phyloP scores from a whole-genome alignment of 1,140 invertebrate species.

The Homalodisca vitripennis region DNA sequence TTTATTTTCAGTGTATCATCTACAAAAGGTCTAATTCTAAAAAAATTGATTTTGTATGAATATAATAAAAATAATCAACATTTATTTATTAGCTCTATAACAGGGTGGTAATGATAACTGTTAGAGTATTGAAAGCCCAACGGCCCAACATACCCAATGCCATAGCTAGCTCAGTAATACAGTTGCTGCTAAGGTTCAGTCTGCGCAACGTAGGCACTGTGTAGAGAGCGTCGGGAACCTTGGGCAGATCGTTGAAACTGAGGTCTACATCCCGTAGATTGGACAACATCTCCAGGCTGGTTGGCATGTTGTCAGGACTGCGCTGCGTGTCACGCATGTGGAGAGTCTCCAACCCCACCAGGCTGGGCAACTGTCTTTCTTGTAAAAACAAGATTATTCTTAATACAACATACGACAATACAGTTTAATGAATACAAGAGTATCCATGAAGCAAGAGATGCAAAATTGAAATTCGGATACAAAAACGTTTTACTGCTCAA shows the following conservation, averaged over 20 bases:
- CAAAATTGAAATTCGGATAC: too few species aligned
- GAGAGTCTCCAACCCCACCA: constrained; percentile 86
- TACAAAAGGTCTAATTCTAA: too few species aligned
- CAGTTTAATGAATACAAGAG: too few species aligned
- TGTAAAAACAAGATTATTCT: constrained; percentile 34
- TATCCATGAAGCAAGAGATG: too few species aligned
- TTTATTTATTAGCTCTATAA: too few species aligned
- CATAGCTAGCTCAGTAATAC: constrained; percentile 81
- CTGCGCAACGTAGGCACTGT: constrained; percentile 82
- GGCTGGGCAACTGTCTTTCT: constrained; percentile 83
- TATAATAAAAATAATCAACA: too few species aligned
- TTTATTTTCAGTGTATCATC: too few species aligned
- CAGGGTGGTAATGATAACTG: too few species aligned
- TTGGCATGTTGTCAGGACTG: constrained; percentile 88
- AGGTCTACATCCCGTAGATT: constrained; percentile 92
- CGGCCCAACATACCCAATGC: constrained; percentile 57
- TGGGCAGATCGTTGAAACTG: constrained; percentile 85
- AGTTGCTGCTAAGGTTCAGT: constrained; percentile 93
- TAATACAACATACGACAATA: too few species aligned
- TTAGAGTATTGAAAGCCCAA: too few species aligned
- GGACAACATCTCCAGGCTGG: constrained; percentile 81
- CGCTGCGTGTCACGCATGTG: constrained; percentile 95
- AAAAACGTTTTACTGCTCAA: too few species aligned
- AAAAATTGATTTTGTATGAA: too few species aligned
- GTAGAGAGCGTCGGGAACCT: constrained; percentile 94